Conservation (phyloP, 35 echinoderm and acorn worm genomes). For the Ptychodera flava region DNA sequence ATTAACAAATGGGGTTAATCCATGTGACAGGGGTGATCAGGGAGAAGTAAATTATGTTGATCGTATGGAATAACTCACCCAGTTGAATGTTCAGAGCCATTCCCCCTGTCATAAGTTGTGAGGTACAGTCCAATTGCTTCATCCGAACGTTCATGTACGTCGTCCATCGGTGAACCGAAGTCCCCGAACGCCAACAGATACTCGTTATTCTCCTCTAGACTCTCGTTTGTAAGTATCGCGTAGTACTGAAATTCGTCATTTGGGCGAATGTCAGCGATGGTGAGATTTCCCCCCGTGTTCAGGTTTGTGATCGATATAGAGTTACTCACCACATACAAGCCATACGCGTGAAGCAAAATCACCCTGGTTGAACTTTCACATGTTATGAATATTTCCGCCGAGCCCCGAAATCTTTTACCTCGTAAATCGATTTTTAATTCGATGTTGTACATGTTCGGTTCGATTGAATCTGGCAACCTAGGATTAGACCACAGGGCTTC, state of each 20-base stretch:
- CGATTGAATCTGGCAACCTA: not conserved
- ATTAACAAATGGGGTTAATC: not conserved
- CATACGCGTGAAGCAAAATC: not conserved
- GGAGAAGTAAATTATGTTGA: not conserved
- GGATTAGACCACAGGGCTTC: not conserved
- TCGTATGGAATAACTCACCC: not conserved
- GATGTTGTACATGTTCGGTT: not conserved
- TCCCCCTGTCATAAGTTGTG: not conserved
- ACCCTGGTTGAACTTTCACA: not conserved
- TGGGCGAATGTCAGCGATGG: not conserved
- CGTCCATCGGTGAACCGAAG: not conserved
- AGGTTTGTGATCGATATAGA: not conserved
- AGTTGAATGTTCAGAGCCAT: not conserved
- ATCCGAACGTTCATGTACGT: not conserved
- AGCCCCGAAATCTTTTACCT: not conserved
- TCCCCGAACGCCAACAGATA: not conserved
- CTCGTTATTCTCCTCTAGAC: not conserved
- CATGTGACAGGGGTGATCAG: not conserved
- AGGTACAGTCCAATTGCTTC: not conserved
- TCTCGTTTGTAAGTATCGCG: not conserved
- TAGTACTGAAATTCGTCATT: not conserved
- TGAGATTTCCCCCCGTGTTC: not conserved
- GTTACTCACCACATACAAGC: not conserved
- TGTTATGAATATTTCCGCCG: not conserved
- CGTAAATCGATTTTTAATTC: not conserved